These are phyloP conservation scores for Struthidea cinerea DNA, from an alignment of 2,113 vertebrate genomes.

Conservation along the genomic window DNA sequence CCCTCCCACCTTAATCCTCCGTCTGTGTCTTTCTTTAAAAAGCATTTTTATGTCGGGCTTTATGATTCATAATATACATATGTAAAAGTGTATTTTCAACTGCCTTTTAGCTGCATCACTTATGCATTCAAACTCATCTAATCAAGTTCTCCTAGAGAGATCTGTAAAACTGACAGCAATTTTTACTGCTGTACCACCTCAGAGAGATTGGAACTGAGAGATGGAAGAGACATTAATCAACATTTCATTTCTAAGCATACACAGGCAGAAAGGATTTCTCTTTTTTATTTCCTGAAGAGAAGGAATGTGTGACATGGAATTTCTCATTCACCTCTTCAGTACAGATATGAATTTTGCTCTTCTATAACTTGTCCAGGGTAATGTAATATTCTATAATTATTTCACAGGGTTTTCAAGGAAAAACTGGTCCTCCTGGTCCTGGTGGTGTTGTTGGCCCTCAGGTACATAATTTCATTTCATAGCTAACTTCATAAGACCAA, in stretches of 20 bases:
- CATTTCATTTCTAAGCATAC: not conserved
- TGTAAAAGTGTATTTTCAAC: constrained; percentile 4
- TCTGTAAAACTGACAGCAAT: not conserved
- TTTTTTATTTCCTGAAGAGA: not conserved
- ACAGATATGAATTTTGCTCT: not conserved
- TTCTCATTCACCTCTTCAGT: not conserved
- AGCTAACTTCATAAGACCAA: not conserved
- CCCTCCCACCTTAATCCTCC: not conserved
- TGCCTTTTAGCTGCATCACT: not conserved
- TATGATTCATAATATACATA: not conserved
- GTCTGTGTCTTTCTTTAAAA: not conserved
- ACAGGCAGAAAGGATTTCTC: not conserved
- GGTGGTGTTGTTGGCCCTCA: constrained; percentile 97
- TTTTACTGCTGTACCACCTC: not conserved
- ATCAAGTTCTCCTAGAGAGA: not conserved
- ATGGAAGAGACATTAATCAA: not conserved
- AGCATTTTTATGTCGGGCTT: not conserved
- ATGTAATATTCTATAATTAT: not conserved
- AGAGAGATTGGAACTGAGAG: not conserved
- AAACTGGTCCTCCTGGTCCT: constrained; percentile 95
- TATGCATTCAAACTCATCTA: not conserved
- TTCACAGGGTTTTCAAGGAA: constrained; percentile 95
- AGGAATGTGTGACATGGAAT: not conserved
- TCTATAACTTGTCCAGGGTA: not conserved
- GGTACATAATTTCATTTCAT: constrained; percentile 65